Base-by-base conservation (phyloP, 2,888 invertebrate species). In the Hypena proboscidalis region DNA sequence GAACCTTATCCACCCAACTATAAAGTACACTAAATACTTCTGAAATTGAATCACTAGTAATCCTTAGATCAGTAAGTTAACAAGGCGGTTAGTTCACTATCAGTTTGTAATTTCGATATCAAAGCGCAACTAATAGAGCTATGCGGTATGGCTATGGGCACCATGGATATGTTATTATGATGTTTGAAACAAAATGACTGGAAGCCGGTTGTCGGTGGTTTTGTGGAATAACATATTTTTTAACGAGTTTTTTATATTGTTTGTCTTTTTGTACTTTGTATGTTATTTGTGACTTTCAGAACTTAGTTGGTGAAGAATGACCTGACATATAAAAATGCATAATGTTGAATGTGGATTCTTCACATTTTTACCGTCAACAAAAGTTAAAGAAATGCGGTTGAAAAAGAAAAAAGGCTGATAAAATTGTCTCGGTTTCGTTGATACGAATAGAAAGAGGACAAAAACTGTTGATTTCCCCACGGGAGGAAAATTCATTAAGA, bases 51-150 rank as follows among this genome's bases (percentile, higher is more conserved):
- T 66, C 59, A 55, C 58, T 63, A 39, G 46, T 53, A 56, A 62
- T 40, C 49, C 36, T 52, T 58, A 58, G 69, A 69, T 69, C 60
- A 67, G 62, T 57, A 52, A 65, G 54, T 68, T 70, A 73, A 74
- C 72, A 68, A 74, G 67, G 60, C 64, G 56, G 63, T 74, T 60
- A 65, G 61, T 59, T 60, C 48, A 46, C 59, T 66, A 69, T 70
- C 67, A 66, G 58, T 61, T 62, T 51, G 53, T 39, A 47, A 42
- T 51, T 58, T 58, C 58, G 54, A 39, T 47, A 45, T 48, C 41
- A 44, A 60, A 57, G 67, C 66, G 68, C 68, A 66, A 71, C 76
- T 77, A 77, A 74, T 72, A 62, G 46, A 13, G 35, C 43, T 46
- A 38, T 33, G 40, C 26, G 43, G n/a, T n/a, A n/a, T n/a, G 14